Percentiles rank a stretch among this genome's conserved stretches.
Evolutionary conservation across 2,888 invertebrate species (phyloP).

Genomic region (Antheraea assamensis): DNA sequence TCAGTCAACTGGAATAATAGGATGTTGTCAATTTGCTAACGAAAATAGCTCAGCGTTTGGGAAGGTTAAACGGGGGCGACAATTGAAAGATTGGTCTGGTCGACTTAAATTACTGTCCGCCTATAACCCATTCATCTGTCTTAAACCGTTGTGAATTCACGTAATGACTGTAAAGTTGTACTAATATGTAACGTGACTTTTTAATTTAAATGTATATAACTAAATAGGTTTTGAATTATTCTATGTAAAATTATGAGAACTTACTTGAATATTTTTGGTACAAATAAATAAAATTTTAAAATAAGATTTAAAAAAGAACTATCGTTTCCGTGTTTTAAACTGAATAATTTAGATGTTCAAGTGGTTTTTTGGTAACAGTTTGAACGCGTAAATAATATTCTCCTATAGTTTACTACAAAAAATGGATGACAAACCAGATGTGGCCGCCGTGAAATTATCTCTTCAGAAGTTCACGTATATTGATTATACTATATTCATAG

Average conservation of each 20-base stretch:
- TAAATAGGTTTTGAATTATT: not conserved
- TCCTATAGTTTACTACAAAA: not conserved
- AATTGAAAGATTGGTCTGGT: slow-evolving; percentile 67
- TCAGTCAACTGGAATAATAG: slow-evolving; percentile 34
- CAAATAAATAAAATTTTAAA: not conserved
- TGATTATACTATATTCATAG: slow-evolving; percentile 86
- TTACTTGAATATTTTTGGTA: not conserved
- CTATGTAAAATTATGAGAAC: not conserved
- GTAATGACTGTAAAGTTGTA: slow-evolving; percentile 13
- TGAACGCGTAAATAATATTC: not conserved
- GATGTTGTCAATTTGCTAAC: slow-evolving; percentile 57
- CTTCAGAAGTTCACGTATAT: slow-evolving; percentile 78
- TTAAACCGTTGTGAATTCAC: slow-evolving; percentile 29
- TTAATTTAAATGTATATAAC: not conserved
- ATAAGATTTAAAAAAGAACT: too few species aligned
- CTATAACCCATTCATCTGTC: slow-evolving; percentile 4
- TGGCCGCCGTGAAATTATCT: slow-evolving; percentile 49
- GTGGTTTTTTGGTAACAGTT: not conserved
- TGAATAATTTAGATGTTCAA: too few species aligned
- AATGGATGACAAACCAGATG: slow-evolving; percentile 43
- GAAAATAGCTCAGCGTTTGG: slow-evolving; percentile 55
- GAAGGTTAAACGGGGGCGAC: slow-evolving; percentile 56
- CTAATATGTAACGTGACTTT: not conserved
- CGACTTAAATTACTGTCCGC: slow-evolving; percentile 14
- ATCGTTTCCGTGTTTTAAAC: too few species aligned